Evolutionary conservation across 2,113 vertebrate species (phyloP).

Genomic region (Greenwoodochromis staneri): DNA sequence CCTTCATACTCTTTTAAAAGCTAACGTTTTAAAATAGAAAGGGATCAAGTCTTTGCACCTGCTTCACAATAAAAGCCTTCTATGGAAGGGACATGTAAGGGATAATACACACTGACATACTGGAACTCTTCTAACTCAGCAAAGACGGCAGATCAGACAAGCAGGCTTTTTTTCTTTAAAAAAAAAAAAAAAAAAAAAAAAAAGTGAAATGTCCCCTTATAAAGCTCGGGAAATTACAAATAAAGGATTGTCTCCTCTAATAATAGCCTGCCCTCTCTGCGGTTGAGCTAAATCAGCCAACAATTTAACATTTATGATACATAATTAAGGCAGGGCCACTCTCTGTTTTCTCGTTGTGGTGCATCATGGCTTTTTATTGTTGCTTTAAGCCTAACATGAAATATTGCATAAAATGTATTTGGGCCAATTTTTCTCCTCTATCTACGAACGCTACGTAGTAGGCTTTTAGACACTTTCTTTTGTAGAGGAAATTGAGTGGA

Average conservation of each 20-base stretch:
- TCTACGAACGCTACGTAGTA: background rate
- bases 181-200: background rate
- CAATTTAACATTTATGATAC: conserved; percentile 36
- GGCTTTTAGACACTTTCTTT: background rate
- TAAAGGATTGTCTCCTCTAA: conserved; percentile 24
- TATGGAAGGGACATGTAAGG: background rate
- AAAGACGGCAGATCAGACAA: background rate
- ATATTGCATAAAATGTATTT: conserved; percentile 3
- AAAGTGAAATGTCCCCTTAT: background rate
- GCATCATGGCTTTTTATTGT: background rate
- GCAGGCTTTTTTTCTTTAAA: background rate
- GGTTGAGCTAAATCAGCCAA: conserved; percentile 16
- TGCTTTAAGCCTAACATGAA: background rate
- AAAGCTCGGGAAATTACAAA: conserved; percentile 2
- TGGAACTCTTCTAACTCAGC: background rate
- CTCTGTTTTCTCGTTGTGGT: background rate
- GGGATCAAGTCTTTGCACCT: background rate
- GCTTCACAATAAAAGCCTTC: background rate
- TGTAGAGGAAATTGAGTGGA: background rate
- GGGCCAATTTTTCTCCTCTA: background rate
- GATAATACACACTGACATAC: background rate
- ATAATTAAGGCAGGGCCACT: background rate
- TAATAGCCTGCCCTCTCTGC: background rate
- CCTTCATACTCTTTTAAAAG: background rate
- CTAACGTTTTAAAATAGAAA: background rate